These are phyloP conservation scores for Mechanitis messenoides DNA, from an alignment of 2,888 invertebrate species.

Conservation along the genomic window DNA sequence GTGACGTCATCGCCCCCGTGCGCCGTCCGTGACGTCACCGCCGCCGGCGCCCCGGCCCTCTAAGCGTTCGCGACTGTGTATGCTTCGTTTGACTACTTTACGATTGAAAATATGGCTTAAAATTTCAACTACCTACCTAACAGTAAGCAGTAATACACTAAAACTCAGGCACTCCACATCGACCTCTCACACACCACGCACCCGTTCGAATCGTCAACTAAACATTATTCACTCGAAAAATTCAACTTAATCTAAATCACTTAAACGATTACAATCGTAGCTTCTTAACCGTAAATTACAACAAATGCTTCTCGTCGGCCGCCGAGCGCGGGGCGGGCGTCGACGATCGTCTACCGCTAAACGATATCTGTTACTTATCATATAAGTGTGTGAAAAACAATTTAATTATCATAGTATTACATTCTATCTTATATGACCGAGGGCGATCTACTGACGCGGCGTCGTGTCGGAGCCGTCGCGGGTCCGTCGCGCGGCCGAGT, in stretches of 20 bases:
- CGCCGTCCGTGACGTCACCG: slow-evolving; percentile 10
- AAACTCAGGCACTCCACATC: slow-evolving; percentile 73
- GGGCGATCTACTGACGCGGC: slow-evolving; percentile 46
- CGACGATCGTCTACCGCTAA: slow-evolving; percentile 61
- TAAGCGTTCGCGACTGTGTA: slow-evolving; percentile 64
- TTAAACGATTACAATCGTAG: slow-evolving; percentile 75
- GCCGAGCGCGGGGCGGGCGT: slow-evolving; percentile 62
- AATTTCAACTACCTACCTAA: slow-evolving; percentile 77
- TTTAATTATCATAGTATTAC: slow-evolving; percentile 56
- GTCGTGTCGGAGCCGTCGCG: slow-evolving; percentile 31
- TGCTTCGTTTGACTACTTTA: slow-evolving; percentile 71
- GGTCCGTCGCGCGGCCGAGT: slow-evolving; percentile 33
- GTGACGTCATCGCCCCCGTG: slow-evolving; percentile 8
- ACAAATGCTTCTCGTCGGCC: slow-evolving; percentile 75
- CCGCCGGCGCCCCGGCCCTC: slow-evolving; percentile 26
- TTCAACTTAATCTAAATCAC: slow-evolving; percentile 74
- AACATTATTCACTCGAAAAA: slow-evolving; percentile 73
- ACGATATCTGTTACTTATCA: slow-evolving; percentile 69
- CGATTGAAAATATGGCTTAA: slow-evolving; percentile 74
- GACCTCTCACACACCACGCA: slow-evolving; percentile 72
- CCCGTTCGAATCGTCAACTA: slow-evolving; percentile 70
- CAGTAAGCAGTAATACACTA: slow-evolving; percentile 76
- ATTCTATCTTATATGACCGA: slow-evolving; percentile 57
- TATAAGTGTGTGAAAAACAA: slow-evolving; percentile 72
- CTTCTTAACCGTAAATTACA: slow-evolving; percentile 74